Evolutionary conservation across 2,113 vertebrate genomes (phyloP).

Genomic region (Plestiodon gilberti): DNA sequence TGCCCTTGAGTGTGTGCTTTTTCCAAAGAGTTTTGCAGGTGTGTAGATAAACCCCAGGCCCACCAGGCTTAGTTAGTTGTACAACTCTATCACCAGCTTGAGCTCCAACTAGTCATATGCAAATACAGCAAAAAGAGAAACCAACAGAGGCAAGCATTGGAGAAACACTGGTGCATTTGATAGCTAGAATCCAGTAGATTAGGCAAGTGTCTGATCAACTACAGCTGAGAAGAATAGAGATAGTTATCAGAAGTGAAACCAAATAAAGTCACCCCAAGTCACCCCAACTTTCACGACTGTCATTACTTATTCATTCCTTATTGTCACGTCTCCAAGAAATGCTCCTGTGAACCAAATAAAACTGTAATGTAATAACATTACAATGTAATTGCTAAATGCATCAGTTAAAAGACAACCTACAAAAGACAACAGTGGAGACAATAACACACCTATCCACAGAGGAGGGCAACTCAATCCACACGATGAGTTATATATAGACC

Average conservation of each 20-base stretch:
- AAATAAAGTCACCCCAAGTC: background rate
- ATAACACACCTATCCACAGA: no score
- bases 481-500: no score
- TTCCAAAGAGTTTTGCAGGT: slow-evolving; percentile 62
- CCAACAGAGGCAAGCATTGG: slow-evolving; percentile 28
- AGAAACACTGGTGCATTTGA: background rate
- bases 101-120: slow-evolving; percentile 10
- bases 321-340: no score
- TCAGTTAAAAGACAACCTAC: no score
- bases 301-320: no score
- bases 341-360: no score
- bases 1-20: slow-evolving; percentile 27
- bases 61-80: slow-evolving; percentile 33
- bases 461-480: no score
- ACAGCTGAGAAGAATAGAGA: background rate
- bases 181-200: background rate
- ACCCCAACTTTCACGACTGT: no score
- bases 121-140: slow-evolving; percentile 25
- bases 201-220: background rate
- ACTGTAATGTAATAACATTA: no score
- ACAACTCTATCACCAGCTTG: background rate
- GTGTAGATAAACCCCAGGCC: slow-evolving; percentile 63
- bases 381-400: no score
- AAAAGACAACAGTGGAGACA: no score
- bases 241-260: background rate